A percentile compares a stretch with the other conserved stretches of the same genome.
phyloP scores from a whole-genome alignment of 1,140 invertebrate species.

The Tetramorium simillimum region DNA sequence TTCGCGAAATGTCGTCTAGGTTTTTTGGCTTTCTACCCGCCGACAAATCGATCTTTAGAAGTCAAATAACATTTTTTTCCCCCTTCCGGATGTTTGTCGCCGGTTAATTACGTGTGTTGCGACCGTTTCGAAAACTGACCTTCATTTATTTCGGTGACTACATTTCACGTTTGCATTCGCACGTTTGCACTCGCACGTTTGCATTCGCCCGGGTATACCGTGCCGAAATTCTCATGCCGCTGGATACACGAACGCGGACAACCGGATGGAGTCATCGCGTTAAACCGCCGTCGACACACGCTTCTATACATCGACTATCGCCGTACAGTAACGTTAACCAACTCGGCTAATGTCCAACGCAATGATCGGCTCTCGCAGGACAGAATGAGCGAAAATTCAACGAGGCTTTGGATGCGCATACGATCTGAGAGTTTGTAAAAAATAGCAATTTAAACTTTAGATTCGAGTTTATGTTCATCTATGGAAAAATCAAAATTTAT shows the following conservation, averaged over 20 bases:
- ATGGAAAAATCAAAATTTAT: neutral
- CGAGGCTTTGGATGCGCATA: neutral
- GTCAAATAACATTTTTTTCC: neutral
- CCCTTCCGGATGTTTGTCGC: neutral
- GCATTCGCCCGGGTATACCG: neutral
- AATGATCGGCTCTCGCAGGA: neutral
- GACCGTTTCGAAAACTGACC: conserved; percentile 12
- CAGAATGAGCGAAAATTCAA: conserved; percentile 20
- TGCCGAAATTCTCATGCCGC: conserved; percentile 48
- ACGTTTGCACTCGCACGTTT: conserved; percentile 21
- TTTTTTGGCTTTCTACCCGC: neutral
- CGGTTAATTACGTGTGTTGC: neutral
- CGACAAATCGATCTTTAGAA: neutral
- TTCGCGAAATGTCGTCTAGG: neutral
- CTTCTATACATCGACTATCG: conserved; percentile 10
- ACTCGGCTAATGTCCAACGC: conserved; percentile 17
- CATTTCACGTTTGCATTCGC: conserved; percentile 15
- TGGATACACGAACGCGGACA: conserved; percentile 16
- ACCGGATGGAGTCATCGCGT: conserved; percentile 40
- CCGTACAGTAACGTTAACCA: conserved; percentile 23
- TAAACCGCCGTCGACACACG: conserved; percentile 44
- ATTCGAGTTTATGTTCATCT: neutral
- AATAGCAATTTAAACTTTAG: neutral
- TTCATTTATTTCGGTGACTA: conserved; percentile 45
- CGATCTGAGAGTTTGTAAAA: neutral